These are phyloP conservation scores for Orycteropus afer DNA, from an alignment of 2,113 vertebrate genomes.

Conservation along the genomic window DNA sequence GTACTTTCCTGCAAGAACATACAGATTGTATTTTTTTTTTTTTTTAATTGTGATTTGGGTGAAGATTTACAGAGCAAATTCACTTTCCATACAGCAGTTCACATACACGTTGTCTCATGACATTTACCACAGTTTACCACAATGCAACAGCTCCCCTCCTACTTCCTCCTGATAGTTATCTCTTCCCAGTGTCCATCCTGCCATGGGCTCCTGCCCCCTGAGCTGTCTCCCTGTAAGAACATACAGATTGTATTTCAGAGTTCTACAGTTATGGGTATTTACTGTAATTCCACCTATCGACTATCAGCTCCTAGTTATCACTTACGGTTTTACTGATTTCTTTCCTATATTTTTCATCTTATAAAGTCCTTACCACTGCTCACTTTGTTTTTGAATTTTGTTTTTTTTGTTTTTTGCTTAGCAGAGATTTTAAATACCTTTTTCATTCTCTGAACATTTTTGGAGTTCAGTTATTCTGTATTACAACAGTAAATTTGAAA, in stretches of 20 bases:
- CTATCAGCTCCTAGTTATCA: neutral
- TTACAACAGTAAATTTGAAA: constrained; percentile 58
- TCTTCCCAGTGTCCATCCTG: too few species aligned
- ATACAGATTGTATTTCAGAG: constrained; percentile 2
- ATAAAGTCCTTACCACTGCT: constrained; percentile 21
- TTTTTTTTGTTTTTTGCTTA: constrained; percentile 53
- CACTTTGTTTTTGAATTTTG: constrained; percentile 8
- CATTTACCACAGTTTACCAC: too few species aligned
- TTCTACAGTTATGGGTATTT: constrained; percentile 13
- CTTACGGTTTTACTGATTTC: constrained; percentile 5
- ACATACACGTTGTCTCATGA: too few species aligned
- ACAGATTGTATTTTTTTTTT: constrained; percentile 27
- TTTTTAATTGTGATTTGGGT: too few species aligned
- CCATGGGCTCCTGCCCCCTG: too few species aligned
- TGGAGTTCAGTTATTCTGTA: constrained; percentile 31
- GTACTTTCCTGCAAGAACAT: constrained; percentile 22
- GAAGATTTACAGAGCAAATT: too few species aligned
- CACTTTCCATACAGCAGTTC: too few species aligned
- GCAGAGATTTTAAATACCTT: constrained; percentile 5
- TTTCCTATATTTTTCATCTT: constrained; percentile 13
- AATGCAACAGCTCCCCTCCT: too few species aligned
- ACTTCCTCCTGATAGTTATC: too few species aligned
- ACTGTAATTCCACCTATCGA: neutral
- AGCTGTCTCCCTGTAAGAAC: constrained; percentile 2
- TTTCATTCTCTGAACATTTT: constrained; percentile 46